phyloP scores from a whole-genome alignment of 2,888 invertebrate species.

The Philonicus albiceps region DNA sequence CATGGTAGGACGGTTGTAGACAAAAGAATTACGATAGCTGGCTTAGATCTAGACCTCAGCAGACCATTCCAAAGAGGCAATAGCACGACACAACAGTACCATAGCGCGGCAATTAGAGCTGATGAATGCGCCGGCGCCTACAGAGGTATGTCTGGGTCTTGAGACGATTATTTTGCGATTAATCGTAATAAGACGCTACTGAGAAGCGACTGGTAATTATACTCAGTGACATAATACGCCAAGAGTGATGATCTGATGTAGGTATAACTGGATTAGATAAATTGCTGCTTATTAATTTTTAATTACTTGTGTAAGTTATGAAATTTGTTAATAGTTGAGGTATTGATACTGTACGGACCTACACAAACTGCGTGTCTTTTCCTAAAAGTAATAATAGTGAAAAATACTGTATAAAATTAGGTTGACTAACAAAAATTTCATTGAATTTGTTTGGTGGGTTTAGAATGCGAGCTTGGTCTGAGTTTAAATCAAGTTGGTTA shows the following conservation, averaged over 20 bases:
- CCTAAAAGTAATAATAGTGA: no score
- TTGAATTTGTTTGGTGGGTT: no score
- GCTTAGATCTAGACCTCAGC: not conserved
- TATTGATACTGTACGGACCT: not conserved
- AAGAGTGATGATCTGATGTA: not conserved
- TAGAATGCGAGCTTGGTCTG: no score
- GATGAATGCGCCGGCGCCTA: not conserved
- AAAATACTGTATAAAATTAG: no score
- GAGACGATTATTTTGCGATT: not conserved
- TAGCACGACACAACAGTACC: not conserved
- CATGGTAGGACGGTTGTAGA: not conserved
- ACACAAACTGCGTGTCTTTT: no score
- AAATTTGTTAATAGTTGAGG: not conserved
- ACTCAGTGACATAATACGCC: not conserved
- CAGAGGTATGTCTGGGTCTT: not conserved
- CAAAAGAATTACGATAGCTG: not conserved
- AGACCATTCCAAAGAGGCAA: not conserved
- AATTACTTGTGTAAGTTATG: not conserved
- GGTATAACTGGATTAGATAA: not conserved
- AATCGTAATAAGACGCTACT: not conserved
- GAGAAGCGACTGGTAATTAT: not conserved
- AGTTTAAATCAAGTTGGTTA: no score
- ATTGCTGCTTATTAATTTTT: not conserved
- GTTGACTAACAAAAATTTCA: no score
- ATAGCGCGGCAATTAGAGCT: not conserved